A percentile compares a stretch with the other conserved stretches of the same genome.
These are phyloP conservation scores for Rhogogaster chlorosoma DNA, from an alignment of 2,888 invertebrate genomes.

Conservation along the genomic window DNA sequence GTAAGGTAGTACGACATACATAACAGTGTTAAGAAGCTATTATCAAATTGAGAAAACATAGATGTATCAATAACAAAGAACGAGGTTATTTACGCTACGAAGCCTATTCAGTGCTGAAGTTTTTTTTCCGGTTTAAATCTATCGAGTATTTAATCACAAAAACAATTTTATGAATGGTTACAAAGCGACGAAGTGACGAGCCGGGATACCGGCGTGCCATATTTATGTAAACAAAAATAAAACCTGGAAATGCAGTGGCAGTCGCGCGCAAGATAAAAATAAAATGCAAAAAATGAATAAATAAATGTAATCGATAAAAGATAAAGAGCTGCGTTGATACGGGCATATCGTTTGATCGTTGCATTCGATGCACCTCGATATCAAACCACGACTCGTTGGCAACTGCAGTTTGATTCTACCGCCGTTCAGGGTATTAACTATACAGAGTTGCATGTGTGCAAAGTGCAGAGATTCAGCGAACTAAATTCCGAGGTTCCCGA, in stretches of 20 bases:
- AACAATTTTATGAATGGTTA: constrained; percentile 25
- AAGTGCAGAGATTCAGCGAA: constrained; percentile 37
- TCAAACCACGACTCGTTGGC: background rate
- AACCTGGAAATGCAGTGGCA: background rate
- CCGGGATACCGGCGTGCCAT: background rate
- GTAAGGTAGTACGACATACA: background rate
- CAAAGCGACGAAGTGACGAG: background rate
- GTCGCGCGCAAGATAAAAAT: background rate
- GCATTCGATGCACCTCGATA: background rate
- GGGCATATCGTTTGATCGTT: background rate
- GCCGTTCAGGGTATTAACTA: background rate
- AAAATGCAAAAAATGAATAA: background rate
- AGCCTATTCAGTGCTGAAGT: background rate
- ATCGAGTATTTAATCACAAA: background rate
- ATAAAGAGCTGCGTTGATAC: background rate
- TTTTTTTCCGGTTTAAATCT: background rate
- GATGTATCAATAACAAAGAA: background rate
- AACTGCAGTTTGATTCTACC: constrained; percentile 42
- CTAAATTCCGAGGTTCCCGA: constrained; percentile 34
- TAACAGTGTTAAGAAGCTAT: background rate
- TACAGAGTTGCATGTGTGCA: background rate
- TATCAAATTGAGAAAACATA: background rate
- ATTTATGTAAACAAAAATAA: background rate
- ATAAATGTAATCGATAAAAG: background rate
- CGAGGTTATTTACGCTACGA: background rate